Conservation (phyloP, 1,140 invertebrate genomes). For the Caligus rogercresseyi region DNA sequence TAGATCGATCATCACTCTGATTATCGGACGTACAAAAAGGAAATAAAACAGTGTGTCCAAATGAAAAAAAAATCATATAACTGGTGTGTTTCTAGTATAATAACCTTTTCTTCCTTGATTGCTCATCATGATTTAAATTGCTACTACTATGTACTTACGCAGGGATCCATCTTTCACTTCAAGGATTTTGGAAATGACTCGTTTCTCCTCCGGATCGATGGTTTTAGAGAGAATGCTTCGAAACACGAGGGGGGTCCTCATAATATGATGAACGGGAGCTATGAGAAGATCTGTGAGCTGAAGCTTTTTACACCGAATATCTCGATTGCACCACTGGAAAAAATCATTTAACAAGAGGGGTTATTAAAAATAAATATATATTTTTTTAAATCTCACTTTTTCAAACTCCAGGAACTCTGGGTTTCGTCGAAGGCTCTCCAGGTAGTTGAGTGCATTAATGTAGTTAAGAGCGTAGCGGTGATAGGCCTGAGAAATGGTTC, state of each 20-base stretch:
- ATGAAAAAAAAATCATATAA: too few relatives aligned
- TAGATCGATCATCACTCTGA: too few relatives aligned
- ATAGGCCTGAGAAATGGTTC: slow-evolving; percentile 36
- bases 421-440: slow-evolving; percentile 39
- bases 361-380: background rate
- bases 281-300: slow-evolving; percentile 46
- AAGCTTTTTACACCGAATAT: slow-evolving; percentile 42
- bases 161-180: slow-evolving; percentile 43
- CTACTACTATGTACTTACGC: slow-evolving; percentile 37
- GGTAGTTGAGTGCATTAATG: slow-evolving; percentile 41
- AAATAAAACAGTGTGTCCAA: too few relatives aligned
- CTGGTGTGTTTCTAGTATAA: too few relatives aligned
- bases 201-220: slow-evolving; percentile 35
- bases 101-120: too few relatives aligned
- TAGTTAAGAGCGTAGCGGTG: slow-evolving; percentile 44
- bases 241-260: slow-evolving; percentile 45
- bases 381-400: slow-evolving; percentile 32
- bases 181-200: slow-evolving; percentile 37
- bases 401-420: slow-evolving; percentile 43
- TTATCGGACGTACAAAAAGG: too few relatives aligned
- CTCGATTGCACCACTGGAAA: slow-evolving; percentile 39
- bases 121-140: too few relatives aligned
- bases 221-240: slow-evolving; percentile 42
- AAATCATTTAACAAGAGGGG: slow-evolving; percentile 14
- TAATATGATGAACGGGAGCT: slow-evolving; percentile 48